Evolutionary conservation across 2,888 invertebrate genomes (phyloP).

Genomic region (Ashinkailepas kermadecensis): DNA sequence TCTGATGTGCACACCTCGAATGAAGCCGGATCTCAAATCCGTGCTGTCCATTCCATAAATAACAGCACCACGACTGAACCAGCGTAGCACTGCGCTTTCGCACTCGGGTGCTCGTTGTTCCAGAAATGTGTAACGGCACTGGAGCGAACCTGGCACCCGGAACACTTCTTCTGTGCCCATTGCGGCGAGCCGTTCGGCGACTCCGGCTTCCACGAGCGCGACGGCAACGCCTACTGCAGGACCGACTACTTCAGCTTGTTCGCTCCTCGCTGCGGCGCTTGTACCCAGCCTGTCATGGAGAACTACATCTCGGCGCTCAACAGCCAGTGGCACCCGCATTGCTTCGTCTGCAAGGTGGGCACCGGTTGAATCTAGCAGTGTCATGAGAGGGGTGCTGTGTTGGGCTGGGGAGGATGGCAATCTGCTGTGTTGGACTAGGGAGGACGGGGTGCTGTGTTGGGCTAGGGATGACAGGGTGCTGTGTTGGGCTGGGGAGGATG

Average conservation of each 20-base stretch:
- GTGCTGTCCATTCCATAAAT: no score
- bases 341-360: slow-evolving; percentile 97
- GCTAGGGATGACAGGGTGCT: no score
- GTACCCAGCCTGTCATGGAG: slow-evolving; percentile 91
- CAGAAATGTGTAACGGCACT: slow-evolving; percentile 98
- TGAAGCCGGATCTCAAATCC: no score
- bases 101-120: background rate
- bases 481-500: no score
- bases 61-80: no score
- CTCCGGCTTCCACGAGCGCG: slow-evolving; percentile 94
- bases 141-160: slow-evolving; percentile 97
- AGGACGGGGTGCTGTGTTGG: no score
- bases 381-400: no score
- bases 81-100: no score
- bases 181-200: slow-evolving; percentile 96
- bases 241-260: slow-evolving; percentile 96
- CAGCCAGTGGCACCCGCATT: slow-evolving; percentile 95
- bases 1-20: no score
- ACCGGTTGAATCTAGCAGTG: no score
- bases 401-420: no score
- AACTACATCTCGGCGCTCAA: slow-evolving; percentile 96
- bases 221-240: slow-evolving; percentile 91
- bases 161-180: slow-evolving; percentile 97
- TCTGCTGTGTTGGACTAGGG: no score
- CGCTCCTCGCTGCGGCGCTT: slow-evolving; percentile 95